Evolutionary conservation across 2,888 invertebrate genomes (phyloP), one percentile per base, ranked within the genome.

Genomic region (Hermaeophaga mercurialis): DNA sequence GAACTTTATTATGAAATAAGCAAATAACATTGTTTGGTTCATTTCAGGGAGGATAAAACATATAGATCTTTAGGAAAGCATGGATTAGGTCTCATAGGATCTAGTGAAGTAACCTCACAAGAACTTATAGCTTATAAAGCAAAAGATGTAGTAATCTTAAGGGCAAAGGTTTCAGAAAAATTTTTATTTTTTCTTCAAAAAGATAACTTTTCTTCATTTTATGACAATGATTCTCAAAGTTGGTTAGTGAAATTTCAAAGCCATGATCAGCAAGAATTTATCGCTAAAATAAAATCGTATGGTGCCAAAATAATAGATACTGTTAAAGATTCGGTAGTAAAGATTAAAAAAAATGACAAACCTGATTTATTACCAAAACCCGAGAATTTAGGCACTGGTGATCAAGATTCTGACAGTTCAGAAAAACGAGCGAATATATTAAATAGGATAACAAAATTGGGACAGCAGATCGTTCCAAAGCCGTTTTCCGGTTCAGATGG

Each of bases 391-490:
- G 34, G 33, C 34, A 34, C 44, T 26, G 28, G 33, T 22, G 50
- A 56, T n/a, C 57, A 56, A 17, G 53, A 58, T 14, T 66, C 69
- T 3, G 69, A 70, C 59, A 66, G 59, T 44, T 64, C 69, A 3
- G 62, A 59, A 55, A 67, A 69, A 24, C 81, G 80, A 69, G 79
- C 80, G 8, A 75, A 79, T 53, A 79, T 83, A 58, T 72, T 84
- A 47, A 78, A 80, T 6, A 75, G 84, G 62, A 82, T 85, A 78
- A 82, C 83, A 1, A 82, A 81, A 77, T 80, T 84, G 79, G 84
- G 84, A 0, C 80, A 81, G 63, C 76, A 79, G 19, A 79, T 81
- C 60, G 63, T 77, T 28, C 76, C 81, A 2, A 61, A 73, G 36
- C 45, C 56, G 14, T 18, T 54, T 49, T 54, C 47, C 15, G 58